These are phyloP conservation scores for Nephrotoma flavescens DNA, from an alignment of 2,888 invertebrate species.

Conservation along the genomic window DNA sequence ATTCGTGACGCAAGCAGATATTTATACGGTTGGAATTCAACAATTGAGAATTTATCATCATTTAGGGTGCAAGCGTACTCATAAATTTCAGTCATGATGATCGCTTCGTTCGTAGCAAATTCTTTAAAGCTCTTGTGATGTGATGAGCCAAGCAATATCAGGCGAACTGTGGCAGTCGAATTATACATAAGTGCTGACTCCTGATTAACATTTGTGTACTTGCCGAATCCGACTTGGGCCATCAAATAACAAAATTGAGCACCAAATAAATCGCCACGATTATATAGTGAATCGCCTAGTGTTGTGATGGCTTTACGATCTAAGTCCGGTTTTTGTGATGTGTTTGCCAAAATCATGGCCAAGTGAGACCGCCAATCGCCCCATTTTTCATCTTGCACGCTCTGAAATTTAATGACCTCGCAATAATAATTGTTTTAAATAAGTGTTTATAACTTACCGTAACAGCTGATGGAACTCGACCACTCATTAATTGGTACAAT, in stretches of 20 bases:
- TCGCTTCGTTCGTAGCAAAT: slow-evolving; percentile 67
- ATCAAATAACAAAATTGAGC: slow-evolving; percentile 95
- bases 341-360: slow-evolving; percentile 86
- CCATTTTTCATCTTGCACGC: slow-evolving; percentile 52
- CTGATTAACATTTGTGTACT: slow-evolving; percentile 19
- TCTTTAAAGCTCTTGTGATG: slow-evolving; percentile 47
- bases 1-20: slow-evolving; percentile 64
- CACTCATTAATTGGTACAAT: slow-evolving; percentile 81
- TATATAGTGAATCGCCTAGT: slow-evolving; percentile 52
- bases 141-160: slow-evolving; percentile 68
- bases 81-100: slow-evolving; percentile 90
- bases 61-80: slow-evolving; percentile 81
- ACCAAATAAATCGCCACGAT: slow-evolving; percentile 70
- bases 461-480: slow-evolving; percentile 61
- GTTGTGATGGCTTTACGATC: slow-evolving; percentile 63
- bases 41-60: slow-evolving; percentile 54
- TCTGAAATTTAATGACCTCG: slow-evolving; percentile 12
- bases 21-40: slow-evolving; percentile 72
- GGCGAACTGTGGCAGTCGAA: slow-evolving; percentile 19
- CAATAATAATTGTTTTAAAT: background rate
- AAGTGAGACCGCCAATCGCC: slow-evolving; percentile 94
- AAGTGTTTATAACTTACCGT: slow-evolving; percentile 36
- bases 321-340: slow-evolving; percentile 56
- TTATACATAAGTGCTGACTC: slow-evolving; percentile 13
- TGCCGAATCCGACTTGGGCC: slow-evolving; percentile 36